Base-by-base conservation (phyloP, 2,888 invertebrate species). In the Latrodectus elegans region DNA sequence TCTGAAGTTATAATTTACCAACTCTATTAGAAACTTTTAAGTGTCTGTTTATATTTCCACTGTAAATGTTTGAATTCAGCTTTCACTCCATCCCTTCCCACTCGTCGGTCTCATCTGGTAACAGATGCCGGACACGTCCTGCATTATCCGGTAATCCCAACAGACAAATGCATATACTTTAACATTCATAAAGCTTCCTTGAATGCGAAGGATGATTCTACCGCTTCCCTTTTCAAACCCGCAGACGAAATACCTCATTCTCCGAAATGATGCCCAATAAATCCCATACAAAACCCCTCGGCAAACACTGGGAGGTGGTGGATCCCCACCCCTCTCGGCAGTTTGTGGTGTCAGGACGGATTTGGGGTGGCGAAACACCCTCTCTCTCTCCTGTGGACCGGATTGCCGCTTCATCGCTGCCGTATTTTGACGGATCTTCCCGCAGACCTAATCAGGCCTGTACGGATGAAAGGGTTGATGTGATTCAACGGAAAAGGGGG, bases 301-400 rank as follows among this genome's bases (percentile, higher is more conserved):
- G 75, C 76, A 83, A 83, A 83, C 83, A 82, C 75, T 82, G 53
- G 22, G 68, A 68, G 67, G 22, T 67, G 67, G 65, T 77, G 38
- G 38, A 38, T 26, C 14, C 26, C 14, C 26, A 60, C 22, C 80
- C 72, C 81, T 17, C 67, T 51, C 52, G 76, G 12, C 60, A 60
- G 76, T 83, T 83, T 83, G 83, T 68, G 83, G 83, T 76, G 83
- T 83, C 76, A 75, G 60, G 51, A 65, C 53, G 75, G 75, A 75
- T 83, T 75, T 83, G 70, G 68, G 65, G 38, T 60, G 11, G n/a
- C 53, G 52, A 38, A 77, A 53, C 52, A 22, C 15, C 70, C 14
- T 38, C 60, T 64, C 53, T 55, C 17, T 15, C 17, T 53, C 65
- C 81, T 60, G 53, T 11, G 26, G 67, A 68, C 14, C 15, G 49